Percentiles rank a stretch among this genome's conserved stretches.
Evolutionary conservation across 2,113 vertebrate species (phyloP).

Genomic region (Dendropsophus ebraccatus): DNA sequence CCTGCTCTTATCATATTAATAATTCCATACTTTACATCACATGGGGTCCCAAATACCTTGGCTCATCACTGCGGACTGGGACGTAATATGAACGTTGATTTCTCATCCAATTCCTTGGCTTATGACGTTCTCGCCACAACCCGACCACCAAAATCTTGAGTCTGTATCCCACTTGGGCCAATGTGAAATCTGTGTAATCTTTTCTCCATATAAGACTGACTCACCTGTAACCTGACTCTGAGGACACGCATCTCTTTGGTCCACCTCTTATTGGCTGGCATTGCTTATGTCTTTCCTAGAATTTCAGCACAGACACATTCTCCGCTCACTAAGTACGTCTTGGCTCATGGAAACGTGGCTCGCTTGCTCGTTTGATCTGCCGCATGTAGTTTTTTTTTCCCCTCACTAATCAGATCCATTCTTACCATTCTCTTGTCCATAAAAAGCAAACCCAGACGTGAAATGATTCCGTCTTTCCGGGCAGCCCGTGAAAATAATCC

Average conservation of each 20-base stretch:
- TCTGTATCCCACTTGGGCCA: not conserved
- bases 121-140: not conserved
- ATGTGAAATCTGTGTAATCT: not conserved
- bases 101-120: not conserved
- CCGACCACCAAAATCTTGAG: not conserved
- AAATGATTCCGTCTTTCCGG: conserved; percentile 48
- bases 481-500: conserved; percentile 21
- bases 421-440: conserved; percentile 35
- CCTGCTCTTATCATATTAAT: not conserved
- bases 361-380: conserved; percentile 19
- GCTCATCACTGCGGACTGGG: not conserved
- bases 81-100: not conserved
- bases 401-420: conserved; percentile 55
- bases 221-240: not conserved
- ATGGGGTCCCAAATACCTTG: not conserved
- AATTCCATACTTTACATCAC: not conserved
- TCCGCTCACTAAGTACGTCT: conserved; percentile 1
- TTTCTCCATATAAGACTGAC: not conserved
- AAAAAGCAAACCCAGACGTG: conserved; percentile 51
- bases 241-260: not conserved
- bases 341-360: conserved; percentile 3
- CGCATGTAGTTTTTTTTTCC: conserved; percentile 9
- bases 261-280: not conserved
- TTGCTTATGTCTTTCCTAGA: conserved; percentile 1
- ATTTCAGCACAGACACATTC: not conserved